A percentile compares a stretch with the other conserved stretches of the same genome.
Conservation (phyloP, 2,888 invertebrate genomes). For the Eurois occulta region DNA sequence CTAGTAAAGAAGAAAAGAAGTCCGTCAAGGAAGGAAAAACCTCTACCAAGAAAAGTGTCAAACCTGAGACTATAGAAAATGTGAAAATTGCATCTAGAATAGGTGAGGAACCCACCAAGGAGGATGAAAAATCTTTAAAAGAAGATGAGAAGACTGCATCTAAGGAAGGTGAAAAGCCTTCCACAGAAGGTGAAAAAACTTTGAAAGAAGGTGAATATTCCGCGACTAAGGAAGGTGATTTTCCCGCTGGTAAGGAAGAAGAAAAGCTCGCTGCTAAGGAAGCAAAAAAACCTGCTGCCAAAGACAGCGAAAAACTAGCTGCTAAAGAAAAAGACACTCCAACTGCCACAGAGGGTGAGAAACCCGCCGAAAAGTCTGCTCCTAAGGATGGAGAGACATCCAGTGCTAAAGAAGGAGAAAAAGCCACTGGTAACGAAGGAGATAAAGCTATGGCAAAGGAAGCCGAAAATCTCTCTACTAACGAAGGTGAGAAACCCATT, state of each 20-base stretch:
- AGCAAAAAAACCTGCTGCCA: background rate
- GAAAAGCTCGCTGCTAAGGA: slow-evolving; percentile 11
- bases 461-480: slow-evolving; percentile 3
- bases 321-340: background rate
- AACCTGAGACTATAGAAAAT: background rate
- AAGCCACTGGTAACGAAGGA: background rate
- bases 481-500: slow-evolving; percentile 8
- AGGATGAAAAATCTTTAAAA: background rate
- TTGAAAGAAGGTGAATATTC: background rate
- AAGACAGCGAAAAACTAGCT: background rate
- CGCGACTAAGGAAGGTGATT: background rate
- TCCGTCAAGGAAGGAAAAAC: background rate
- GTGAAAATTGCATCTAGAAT: background rate
- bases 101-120: background rate
- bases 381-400: background rate
- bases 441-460: background rate
- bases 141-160: background rate
- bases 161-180: background rate
- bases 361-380: background rate
- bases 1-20: background rate
- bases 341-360: background rate
- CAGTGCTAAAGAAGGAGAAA: background rate
- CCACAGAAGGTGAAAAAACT: background rate
- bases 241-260: background rate
- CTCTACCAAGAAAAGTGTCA: background rate